Base-by-base conservation (phyloP, 2,113 vertebrate genomes). In the Redunca redunca region DNA sequence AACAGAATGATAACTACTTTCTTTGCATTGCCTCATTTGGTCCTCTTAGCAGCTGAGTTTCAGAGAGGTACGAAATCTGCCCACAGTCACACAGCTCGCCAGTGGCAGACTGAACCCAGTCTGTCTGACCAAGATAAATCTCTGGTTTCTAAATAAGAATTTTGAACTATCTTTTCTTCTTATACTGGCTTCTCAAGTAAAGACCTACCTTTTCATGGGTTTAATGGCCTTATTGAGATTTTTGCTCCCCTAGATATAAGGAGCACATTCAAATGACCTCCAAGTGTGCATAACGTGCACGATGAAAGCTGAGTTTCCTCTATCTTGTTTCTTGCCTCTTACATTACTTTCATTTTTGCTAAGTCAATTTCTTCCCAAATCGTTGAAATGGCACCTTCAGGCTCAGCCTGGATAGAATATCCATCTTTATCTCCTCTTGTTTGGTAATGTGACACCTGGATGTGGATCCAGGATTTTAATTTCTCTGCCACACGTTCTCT, bases 281-380 rank as follows among this genome's bases (percentile, higher is more conserved):
- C 50, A 95, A 95, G 43, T 81, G 89, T 93, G 92, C 96, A 50
- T 74, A 46, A 71, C 74, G 91, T 74, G 50, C 46, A 25, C 53
- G n/a, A 74, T 95, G 97, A 94, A 98, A 97, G 94, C n/a, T 92
- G 94, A 97, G 95, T 96, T 95, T 98, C 95, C 67, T 97, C 91
- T 98, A 91, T 97, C 96, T 97, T 81, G 6, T 64, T 53, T 91
- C 97, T 97, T 95, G 86, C 93, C 62, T 97, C 98, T 98, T 97
- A 96, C 25, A 71, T 97, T 97, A 97, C 97, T 93, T 95, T 95
- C 91, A 95, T 98, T 98, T 98, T 96, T 97, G 97, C 93, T 93
- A 97, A 97, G 89, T 96, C 95, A 64, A 86, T 97, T 98, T 98
- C 96, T 98, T 91, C 91, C 91, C 30, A 97, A 94, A 95, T 97